phyloP scores from a whole-genome alignment of 2,113 vertebrate species.

The Mesocricetus auratus region DNA sequence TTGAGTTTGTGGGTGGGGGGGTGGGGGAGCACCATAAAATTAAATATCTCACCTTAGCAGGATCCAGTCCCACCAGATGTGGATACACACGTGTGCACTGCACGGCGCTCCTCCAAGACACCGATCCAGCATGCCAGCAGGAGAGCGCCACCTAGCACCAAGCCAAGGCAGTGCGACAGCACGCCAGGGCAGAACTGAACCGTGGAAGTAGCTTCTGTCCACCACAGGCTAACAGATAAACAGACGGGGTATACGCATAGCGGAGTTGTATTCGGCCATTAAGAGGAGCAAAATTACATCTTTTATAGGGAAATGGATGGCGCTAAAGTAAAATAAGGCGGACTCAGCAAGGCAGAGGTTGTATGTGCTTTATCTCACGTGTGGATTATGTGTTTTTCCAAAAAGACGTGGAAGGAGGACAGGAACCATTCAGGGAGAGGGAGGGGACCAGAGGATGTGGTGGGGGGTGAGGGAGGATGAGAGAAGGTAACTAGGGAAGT shows the following conservation, averaged over 20 bases:
- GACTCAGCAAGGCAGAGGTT: background rate
- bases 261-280: background rate
- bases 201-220: background rate
- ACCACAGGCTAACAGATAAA: too few species aligned
- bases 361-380: background rate
- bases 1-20: background rate
- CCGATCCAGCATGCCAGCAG: too few species aligned
- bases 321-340: background rate
- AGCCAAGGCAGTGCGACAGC: fast-evolving
- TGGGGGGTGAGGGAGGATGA: too few species aligned
- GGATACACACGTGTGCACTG: background rate
- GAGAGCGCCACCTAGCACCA: background rate
- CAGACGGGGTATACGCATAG: background rate
- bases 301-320: background rate
- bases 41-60: background rate
- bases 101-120: fast-evolving
- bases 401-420: background rate
- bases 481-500: background rate
- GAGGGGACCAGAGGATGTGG: background rate
- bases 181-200: background rate
- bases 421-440: background rate
- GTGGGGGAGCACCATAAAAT: background rate
- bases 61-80: background rate
- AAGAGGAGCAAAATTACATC: background rate
- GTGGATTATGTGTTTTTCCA: background rate